Conservation (phyloP, 1,140 invertebrate species). For the Trichonephila inaurata region DNA sequence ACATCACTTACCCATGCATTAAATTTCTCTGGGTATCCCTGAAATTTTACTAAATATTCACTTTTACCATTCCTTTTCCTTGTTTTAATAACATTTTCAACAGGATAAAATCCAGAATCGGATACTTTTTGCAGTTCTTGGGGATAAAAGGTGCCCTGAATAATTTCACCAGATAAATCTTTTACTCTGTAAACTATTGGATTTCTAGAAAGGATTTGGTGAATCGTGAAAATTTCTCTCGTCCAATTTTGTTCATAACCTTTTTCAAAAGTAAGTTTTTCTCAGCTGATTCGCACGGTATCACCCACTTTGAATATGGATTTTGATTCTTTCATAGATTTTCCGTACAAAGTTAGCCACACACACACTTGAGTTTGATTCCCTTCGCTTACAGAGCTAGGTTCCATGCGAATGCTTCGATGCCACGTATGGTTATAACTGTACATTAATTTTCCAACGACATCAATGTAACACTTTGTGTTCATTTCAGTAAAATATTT, state of each 20-base stretch:
- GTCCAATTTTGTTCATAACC: not conserved
- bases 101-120: too few relatives aligned
- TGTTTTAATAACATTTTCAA: too few relatives aligned
- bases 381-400: too few relatives aligned
- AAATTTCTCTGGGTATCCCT: too few relatives aligned
- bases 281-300: too few relatives aligned
- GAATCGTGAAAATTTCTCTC: not conserved
- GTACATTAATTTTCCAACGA: not conserved
- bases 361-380: too few relatives aligned
- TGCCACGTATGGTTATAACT: not conserved
- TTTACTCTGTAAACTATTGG: not conserved
- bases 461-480: not conserved
- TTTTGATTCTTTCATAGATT: not conserved
- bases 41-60: too few relatives aligned
- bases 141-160: too few relatives aligned
- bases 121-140: too few relatives aligned
- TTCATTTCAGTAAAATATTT: too few relatives aligned
- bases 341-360: not conserved
- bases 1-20: too few relatives aligned
- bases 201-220: not conserved
- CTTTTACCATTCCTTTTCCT: too few relatives aligned
- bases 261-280: not conserved
- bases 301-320: not conserved
- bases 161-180: not conserved
- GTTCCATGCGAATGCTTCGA: not conserved